Base-by-base conservation (phyloP, 2,113 vertebrate species). In the Nematolebias whitei region DNA sequence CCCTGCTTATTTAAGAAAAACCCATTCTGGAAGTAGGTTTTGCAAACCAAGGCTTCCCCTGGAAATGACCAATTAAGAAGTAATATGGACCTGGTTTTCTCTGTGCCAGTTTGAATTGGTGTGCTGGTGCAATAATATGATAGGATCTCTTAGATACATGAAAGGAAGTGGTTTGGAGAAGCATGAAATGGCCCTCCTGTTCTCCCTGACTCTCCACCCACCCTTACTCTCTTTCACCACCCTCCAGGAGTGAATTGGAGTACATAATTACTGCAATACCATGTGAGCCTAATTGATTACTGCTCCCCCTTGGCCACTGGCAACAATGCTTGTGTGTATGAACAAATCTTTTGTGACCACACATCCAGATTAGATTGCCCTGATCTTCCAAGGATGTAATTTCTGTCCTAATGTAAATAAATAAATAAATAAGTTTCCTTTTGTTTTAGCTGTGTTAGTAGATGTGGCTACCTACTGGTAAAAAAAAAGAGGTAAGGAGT, bases 11-110 rank as follows among this genome's bases (percentile, higher is more conserved):
- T 89, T 90, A 82, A 78, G 77, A 87, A 89, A 90, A 74, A 77
- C 70, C 74, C 45, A 53, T 83, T 81, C 87, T 87, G 87, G 89
- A 88, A 89, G 85, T 79, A 60, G 63, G 74, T 78, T 89, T 88
- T 83, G 55, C 83, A 88, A 90, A 91, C 79, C 84, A 79, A 90
- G 64, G 85, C 85, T 89, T 89, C 82, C 87, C 78, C 88, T 91
- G 90, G 91, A 92, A 92, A 92, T 91, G 80, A 89, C 88, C 90
- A 90, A 90, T 92, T 92, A 92, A 86, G 76, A 67, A 61, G 75
- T 85, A 88, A 87, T 90, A 59, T 85, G 86, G 88, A 88, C 79
- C 88, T 85, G 71, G 86, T 90, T 91, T 90, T 88, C 89, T 88
- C 84, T 11, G 54, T 90, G 90, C 90, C 89, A 89, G 87, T 76